These are phyloP conservation scores for Aulostomus chinensis DNA, from an alignment of 2,797 vertebrate genomes.

Conservation along the genomic window DNA sequence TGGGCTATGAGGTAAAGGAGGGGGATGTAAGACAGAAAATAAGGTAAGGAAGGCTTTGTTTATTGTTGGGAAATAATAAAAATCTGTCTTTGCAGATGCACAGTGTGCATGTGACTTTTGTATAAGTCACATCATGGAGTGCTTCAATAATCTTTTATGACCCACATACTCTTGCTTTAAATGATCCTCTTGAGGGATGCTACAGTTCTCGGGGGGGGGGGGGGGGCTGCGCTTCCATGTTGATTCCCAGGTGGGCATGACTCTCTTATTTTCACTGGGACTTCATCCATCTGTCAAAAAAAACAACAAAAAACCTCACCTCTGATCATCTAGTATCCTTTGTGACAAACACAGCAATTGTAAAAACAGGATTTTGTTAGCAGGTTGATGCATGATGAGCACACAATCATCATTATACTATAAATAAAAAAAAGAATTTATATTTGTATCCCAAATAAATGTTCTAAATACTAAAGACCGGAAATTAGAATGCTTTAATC, in stretches of 20 bases:
- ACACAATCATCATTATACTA: conserved; percentile 21
- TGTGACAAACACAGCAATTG: conserved; percentile 4
- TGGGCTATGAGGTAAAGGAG: conserved; percentile 16
- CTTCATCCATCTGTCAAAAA: conserved; percentile 62
- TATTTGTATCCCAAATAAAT: conserved; percentile 55
- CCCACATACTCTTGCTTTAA: conserved; percentile 17
- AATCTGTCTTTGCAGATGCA: neutral
- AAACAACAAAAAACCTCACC: conserved; percentile 23
- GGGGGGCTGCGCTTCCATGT: neutral
- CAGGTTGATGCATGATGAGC: neutral
- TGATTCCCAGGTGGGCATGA: conserved; percentile 58
- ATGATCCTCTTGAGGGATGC: conserved; percentile 26
- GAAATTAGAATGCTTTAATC: conserved; percentile 78
- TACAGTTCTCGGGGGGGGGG: conserved; percentile 37
- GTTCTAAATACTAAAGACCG: conserved; percentile 65
- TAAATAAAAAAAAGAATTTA: conserved; percentile 8
- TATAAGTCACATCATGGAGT: too few relatives aligned
- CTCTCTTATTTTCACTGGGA: conserved; percentile 56
- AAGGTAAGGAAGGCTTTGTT: neutral
- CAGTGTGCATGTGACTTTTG: neutral
- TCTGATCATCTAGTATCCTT: conserved; percentile 9
- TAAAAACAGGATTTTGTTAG: conserved; percentile 1
- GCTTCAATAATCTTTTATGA: conserved; percentile 7
- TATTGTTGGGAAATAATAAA: neutral
- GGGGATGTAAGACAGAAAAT: conserved; percentile 12